phyloP scores from a whole-genome alignment of 2,888 invertebrate genomes.

The Dolichomitus sp. region DNA sequence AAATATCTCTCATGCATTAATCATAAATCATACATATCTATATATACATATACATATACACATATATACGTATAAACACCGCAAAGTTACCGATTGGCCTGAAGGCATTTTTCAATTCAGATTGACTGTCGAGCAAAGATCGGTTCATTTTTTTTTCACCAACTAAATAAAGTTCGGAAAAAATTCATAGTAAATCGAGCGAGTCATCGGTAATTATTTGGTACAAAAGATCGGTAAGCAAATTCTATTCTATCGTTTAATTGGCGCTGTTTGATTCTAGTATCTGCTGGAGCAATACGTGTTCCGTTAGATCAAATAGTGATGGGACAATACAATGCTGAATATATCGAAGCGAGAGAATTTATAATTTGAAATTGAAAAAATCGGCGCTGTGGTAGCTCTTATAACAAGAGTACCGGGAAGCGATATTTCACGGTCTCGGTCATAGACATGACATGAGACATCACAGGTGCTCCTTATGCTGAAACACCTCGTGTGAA shows the following conservation, averaged over 20 bases:
- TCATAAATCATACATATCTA: constrained; percentile 73
- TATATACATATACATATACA: background rate
- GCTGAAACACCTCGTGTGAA: background rate
- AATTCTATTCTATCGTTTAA: constrained; percentile 33
- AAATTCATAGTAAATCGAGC: constrained; percentile 47
- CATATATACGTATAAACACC: constrained; percentile 10
- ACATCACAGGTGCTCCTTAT: background rate
- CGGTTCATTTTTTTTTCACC: constrained; percentile 12
- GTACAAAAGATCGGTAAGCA: constrained; percentile 27
- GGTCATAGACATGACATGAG: background rate
- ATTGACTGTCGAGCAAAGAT: constrained; percentile 38
- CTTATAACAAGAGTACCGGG: too few species aligned
- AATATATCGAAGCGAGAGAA: constrained; percentile 32
- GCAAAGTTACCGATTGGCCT: constrained; percentile 51
- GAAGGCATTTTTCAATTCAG: constrained; percentile 49
- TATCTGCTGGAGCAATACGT: background rate
- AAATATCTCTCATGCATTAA: constrained; percentile 84
- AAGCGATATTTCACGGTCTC: constrained; percentile 48
- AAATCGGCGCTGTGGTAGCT: constrained; percentile 18
- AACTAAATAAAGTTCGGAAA: constrained; percentile 44
- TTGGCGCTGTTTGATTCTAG: constrained; percentile 45
- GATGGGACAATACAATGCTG: constrained; percentile 30
- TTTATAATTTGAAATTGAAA: constrained; percentile 54
- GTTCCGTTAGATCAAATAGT: constrained; percentile 25
- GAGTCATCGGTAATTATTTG: constrained; percentile 38